Conservation (phyloP, 2,888 invertebrate species). For the Didymodactylos carnosus region DNA sequence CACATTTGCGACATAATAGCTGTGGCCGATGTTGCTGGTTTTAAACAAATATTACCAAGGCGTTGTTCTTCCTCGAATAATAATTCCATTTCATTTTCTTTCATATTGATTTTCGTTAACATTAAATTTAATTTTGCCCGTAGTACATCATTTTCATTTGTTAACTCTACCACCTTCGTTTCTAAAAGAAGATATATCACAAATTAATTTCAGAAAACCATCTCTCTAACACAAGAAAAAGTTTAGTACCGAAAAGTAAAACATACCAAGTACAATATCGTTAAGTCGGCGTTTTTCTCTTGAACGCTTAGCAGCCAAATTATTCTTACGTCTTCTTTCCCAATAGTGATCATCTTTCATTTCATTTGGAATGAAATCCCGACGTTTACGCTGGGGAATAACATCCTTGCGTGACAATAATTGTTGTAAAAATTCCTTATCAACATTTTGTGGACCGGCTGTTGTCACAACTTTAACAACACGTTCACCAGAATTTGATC, state of each 20-base stretch:
- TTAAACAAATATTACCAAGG: background rate
- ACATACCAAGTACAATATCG: slow-evolving; percentile 1
- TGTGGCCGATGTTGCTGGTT: background rate
- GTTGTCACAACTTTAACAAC: background rate
- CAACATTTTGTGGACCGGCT: background rate
- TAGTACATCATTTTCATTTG: slow-evolving; percentile 7
- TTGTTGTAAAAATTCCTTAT: background rate
- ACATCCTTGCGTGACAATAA: slow-evolving; percentile 8
- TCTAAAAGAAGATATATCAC: no score
- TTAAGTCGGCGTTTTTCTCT: slow-evolving; percentile 13
- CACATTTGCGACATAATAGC: background rate
- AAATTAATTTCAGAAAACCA: no score
- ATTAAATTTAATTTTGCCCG: slow-evolving; percentile 3
- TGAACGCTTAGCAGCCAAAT: slow-evolving; percentile 12
- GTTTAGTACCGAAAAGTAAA: no score
- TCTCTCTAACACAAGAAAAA: no score
- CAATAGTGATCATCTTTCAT: slow-evolving; percentile 14
- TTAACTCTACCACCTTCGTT: slow-evolving; percentile 11
- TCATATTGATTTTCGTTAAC: slow-evolving; percentile 6
- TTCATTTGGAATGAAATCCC: slow-evolving; percentile 13
- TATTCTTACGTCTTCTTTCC: slow-evolving; percentile 13
- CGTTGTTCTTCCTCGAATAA: slow-evolving; percentile 13
- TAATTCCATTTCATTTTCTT: slow-evolving; percentile 5
- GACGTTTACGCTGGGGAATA: slow-evolving; percentile 11
- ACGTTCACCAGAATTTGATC: background rate